phyloP scores from a whole-genome alignment of 2,888 invertebrate species.

The Phrixothrix hirtus region DNA sequence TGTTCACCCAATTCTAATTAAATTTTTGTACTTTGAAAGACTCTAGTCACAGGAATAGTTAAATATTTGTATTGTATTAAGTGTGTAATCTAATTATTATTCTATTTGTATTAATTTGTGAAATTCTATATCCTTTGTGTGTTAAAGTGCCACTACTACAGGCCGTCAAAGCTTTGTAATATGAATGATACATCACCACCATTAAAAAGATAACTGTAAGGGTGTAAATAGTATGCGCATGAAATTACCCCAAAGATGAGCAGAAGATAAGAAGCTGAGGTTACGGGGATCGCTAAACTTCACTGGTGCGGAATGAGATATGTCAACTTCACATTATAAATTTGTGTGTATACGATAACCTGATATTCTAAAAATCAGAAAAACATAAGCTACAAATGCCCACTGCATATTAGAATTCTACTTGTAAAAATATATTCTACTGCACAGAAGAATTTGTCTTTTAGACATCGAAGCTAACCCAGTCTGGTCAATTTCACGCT shows the following conservation, averaged over 20 bases:
- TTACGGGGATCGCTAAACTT: constrained; percentile 13
- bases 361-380: no score
- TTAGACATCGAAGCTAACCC: not conserved
- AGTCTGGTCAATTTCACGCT: constrained; percentile 11
- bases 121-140: no score
- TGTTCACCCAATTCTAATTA: no score
- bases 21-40: no score
- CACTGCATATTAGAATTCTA: constrained; percentile 5
- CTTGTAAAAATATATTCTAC: constrained; percentile 1
- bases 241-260: constrained; percentile 6
- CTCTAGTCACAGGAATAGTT: no score
- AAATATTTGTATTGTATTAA: no score
- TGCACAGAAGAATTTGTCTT: constrained; percentile 2
- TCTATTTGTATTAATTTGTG: no score
- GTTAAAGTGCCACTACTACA: no score
- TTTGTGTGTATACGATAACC: constrained; percentile 14
- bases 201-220: no score
- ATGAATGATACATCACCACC: no score
- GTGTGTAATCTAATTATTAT: not conserved
- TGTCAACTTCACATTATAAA: constrained; percentile 13
- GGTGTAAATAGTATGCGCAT: constrained; percentile 12
- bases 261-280: constrained; percentile 3
- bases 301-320: constrained; percentile 14
- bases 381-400: no score
- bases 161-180: no score